Evolutionary conservation across 1,140 invertebrate genomes (phyloP), one percentile per base, ranked within the genome.

Genomic region (Drosophila takahashii): DNA sequence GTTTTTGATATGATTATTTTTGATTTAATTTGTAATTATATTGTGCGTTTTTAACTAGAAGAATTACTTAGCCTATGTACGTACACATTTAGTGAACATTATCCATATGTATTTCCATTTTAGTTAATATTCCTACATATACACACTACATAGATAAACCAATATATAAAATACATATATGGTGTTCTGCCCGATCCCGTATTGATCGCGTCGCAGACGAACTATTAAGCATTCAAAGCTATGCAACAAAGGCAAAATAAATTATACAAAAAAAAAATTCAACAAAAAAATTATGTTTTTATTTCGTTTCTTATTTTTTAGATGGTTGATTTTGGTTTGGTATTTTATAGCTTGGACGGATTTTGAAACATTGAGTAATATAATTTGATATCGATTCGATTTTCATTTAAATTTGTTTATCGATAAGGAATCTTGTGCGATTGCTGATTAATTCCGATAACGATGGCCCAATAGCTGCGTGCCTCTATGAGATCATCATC

Each of bases 71-170:
- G 34, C 18, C 32, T 22, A 53, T 22, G 51, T 37, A 13, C 51
- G 51, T 53, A 37, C 18, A 60, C 53, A 57, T 26, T 59, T 57
- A 69, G 64, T 26, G 13, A 45, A 71, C 71, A 51, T 62, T 75
- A 58, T 53, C 47, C 71, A 37, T 75, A 75, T 75, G 47, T 70
- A 70, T 70, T 70, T 57, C 66, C 66, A 70, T 57, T 70, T 69
- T 73, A 73, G 66, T 73, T 72, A 73, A 73, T 72, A 73, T 73
- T 72, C 48, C 53, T 66, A 60, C 27, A 51, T 53, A 51, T 26
- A 44, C 27, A 75, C 29, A 65, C 16, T 36, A 26, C 27, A 42
- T 54, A 67, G 45, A 42, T 34, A 72, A 54, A 69, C 59, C 58
- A 45, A 71, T 39, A 62, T 36, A 59, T 36, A 41, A 29, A 64